Percentiles rank a stretch among this genome's conserved stretches.
These are phyloP conservation scores for Rhinichthys klamathensis DNA, from an alignment of 2,113 vertebrate species.

Conservation along the genomic window DNA sequence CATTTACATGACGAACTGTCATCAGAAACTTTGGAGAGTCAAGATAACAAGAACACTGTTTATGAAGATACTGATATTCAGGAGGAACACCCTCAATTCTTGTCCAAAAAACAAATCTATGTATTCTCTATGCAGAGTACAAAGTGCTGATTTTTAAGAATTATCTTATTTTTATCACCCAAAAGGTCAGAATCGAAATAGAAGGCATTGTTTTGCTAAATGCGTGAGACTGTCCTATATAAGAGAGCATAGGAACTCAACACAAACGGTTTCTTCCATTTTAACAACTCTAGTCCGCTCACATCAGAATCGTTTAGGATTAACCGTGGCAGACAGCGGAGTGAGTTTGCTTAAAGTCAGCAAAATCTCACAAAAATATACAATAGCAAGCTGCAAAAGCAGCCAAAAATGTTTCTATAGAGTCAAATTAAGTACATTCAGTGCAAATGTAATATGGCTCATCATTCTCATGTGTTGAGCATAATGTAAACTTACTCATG, in stretches of 20 bases:
- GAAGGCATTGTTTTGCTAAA: neutral
- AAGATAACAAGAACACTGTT: neutral
- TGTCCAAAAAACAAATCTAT: neutral
- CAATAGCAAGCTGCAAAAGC: neutral
- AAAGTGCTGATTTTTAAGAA: too few relatives aligned
- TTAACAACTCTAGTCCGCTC: neutral
- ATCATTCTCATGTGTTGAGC: slow-evolving; percentile 20
- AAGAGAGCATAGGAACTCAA: neutral
- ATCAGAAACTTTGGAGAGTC: neutral
- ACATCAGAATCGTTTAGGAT: neutral
- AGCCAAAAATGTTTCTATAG: neutral
- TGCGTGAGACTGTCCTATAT: neutral
- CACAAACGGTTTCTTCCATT: neutral
- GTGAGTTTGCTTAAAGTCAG: neutral
- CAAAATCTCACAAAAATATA: neutral
- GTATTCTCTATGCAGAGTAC: too few relatives aligned
- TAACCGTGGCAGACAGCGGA: neutral
- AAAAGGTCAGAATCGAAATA: neutral
- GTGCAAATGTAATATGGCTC: slow-evolving; percentile 10
- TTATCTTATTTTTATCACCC: neutral
- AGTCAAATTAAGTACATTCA: slow-evolving; percentile 4
- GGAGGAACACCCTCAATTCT: neutral
- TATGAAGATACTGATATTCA: neutral
- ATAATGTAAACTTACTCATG: slow-evolving; percentile 6
- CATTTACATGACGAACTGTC: neutral